Base-by-base conservation (phyloP, 2,797 vertebrate species). In the Scolopax rusticola region DNA sequence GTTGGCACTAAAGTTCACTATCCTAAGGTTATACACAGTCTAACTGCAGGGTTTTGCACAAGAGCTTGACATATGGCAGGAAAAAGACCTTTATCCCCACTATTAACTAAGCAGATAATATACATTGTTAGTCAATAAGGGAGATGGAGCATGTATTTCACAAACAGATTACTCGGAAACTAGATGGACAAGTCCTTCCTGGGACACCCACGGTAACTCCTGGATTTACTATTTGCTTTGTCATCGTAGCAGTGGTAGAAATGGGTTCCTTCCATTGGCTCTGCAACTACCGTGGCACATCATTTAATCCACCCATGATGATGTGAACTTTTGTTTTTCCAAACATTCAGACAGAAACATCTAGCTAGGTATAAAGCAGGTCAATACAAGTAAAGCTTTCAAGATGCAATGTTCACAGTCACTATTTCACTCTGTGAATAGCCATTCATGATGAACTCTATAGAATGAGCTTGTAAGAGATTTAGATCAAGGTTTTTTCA, bases 1-100 rank as follows among this genome's bases (percentile, higher is more conserved):
- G 48, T 15, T 84, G 70, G 88, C 59, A 83, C 59, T 36, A 24
- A 48, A 48, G n/a, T 53, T 80, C 48, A 28, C 5, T 8, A 90
- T 85, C 53, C 81, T 89, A 90, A 93, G 81, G 81, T 93, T 94
- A 95, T 57, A 77, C 15, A 41, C 16, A 85, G 86, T 63, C 83
- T 77, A 89, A 87, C 75, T 77, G 86, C 63, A 92, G 68, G 71
- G 70, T 96, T 96, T 90, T 93, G n/a, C 84, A 84, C 20, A 83
- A 76, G 48, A 92, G 81, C 68, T 74, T 87, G 68, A 74, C 53
- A 70, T 60, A 70, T 1, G 5, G 71, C 67, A 90, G 60, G 68
- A 67, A 82, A 92, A 92, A 87, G 92, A 92, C 93, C 92, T 96
- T 97, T 89, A 92, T 90, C 78, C 90, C 78, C 75, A 68, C 75